These are phyloP conservation scores for Gallinago solitaria DNA, from an alignment of 2,797 vertebrate species.

Conservation along the genomic window DNA sequence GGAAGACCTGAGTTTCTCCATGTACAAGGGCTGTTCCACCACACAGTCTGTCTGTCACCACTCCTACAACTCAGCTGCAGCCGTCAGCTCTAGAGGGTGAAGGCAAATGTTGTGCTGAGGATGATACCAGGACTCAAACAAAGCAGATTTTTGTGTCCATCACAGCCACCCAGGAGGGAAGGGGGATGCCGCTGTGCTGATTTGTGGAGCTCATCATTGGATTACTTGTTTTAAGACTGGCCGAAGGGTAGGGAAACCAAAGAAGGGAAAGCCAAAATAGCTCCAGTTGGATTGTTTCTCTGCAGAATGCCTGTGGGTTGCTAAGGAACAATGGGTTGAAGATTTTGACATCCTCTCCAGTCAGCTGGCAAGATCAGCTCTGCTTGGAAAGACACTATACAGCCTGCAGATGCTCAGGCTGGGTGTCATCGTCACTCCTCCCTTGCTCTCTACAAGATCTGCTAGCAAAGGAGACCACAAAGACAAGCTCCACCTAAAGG, in stretches of 20 bases:
- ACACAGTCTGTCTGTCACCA: accelerated
- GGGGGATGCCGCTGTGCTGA: background rate
- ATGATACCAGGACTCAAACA: background rate
- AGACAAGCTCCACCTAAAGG: background rate
- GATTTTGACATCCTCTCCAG: background rate
- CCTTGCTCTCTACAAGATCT: background rate
- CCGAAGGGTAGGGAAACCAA: background rate
- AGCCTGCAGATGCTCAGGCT: background rate
- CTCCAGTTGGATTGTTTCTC: background rate
- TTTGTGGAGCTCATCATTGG: background rate
- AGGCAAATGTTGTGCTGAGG: accelerated
- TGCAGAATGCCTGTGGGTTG: background rate
- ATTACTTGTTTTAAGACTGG: background rate
- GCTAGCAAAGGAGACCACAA: background rate
- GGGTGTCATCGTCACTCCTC: too few relatives aligned
- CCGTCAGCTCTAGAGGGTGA: background rate
- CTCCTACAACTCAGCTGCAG: background rate
- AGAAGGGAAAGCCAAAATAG: background rate
- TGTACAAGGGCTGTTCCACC: background rate
- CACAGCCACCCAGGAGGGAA: background rate
- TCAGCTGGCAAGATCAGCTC: background rate
- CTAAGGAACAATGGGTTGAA: background rate
- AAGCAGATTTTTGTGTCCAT: background rate
- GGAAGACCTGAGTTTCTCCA: background rate
- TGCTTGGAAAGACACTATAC: background rate